Percentiles rank a stretch among this genome's conserved stretches.
phyloP scores from a whole-genome alignment of 2,888 invertebrate species.

The Belgica antarctica region DNA sequence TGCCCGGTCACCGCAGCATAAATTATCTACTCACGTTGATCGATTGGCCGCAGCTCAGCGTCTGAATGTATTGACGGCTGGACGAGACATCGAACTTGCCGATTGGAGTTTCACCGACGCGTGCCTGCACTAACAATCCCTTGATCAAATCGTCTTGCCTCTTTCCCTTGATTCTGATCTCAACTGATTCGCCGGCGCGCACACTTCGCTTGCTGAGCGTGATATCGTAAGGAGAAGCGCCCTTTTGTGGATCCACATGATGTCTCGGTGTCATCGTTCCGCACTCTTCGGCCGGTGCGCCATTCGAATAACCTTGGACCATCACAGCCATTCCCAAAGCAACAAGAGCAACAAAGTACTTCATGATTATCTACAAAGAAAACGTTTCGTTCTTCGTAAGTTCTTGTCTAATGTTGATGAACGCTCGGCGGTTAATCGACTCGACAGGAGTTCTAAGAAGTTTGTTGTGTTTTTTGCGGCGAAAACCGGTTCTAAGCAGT shows the following conservation, averaged over 20 bases:
- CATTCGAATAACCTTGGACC: constrained; percentile 57
- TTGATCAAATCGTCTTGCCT: background rate
- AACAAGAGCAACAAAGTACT: background rate
- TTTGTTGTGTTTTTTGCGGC: background rate
- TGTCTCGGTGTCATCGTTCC: constrained; percentile 68
- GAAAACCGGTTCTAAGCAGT: background rate
- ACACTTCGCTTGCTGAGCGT: constrained; percentile 54
- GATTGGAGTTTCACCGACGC: constrained; percentile 61
- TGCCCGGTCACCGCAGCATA: too few relatives aligned
- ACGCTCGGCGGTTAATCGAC: too few relatives aligned
- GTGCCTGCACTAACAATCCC: constrained; percentile 52
- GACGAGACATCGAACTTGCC: constrained; percentile 62
- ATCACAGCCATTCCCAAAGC: background rate
- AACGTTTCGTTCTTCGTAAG: background rate
- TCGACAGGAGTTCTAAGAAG: background rate
- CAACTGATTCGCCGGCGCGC: constrained; percentile 53
- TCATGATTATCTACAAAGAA: constrained; percentile 18
- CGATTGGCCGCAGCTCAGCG: constrained; percentile 49
- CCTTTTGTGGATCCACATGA: constrained; percentile 60
- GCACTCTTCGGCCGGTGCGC: constrained; percentile 65
- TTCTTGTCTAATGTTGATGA: background rate
- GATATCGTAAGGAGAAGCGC: constrained; percentile 61
- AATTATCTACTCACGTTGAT: constrained; percentile 48
- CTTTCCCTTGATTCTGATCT: constrained; percentile 54
- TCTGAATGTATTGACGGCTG: constrained; percentile 51